These are phyloP conservation scores for Anguilla japonica DNA, from an alignment of 2,113 vertebrate genomes.

Conservation along the genomic window DNA sequence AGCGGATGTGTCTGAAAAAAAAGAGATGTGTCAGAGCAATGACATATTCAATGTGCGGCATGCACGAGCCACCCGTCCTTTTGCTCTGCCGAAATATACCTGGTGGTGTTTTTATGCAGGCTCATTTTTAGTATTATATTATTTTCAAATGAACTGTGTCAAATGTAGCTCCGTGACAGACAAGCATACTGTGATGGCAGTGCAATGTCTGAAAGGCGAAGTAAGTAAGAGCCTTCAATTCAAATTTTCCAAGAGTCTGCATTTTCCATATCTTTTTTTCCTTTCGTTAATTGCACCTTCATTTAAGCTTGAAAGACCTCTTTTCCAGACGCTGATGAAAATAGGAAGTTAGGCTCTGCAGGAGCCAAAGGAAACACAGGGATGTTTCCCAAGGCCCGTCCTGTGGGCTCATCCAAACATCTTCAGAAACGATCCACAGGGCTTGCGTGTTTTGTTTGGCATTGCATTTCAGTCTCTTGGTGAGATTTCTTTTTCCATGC, in stretches of 20 bases:
- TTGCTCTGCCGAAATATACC: background rate
- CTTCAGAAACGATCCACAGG: slow-evolving; percentile 27
- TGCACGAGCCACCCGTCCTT: background rate
- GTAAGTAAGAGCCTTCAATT: background rate
- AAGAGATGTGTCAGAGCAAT: background rate
- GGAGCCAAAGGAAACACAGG: background rate
- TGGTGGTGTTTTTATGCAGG: background rate
- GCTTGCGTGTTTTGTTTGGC: slow-evolving; percentile 44
- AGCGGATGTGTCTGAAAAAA: background rate
- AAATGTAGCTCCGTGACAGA: background rate
- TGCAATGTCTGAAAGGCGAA: background rate
- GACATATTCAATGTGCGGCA: background rate
- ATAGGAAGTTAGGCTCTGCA: background rate
- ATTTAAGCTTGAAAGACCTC: background rate
- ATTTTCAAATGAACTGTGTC: background rate
- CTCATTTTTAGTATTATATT: no score
- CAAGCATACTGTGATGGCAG: background rate
- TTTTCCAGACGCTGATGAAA: background rate
- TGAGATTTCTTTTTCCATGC: background rate
- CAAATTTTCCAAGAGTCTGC: background rate
- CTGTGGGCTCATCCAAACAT: slow-evolving; percentile 17
- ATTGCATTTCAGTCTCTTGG: slow-evolving; percentile 23
- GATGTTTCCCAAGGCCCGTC: background rate
- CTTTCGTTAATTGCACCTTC: background rate
- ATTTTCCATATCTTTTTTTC: background rate